A percentile compares a stretch with the other conserved stretches of the same genome.
phyloP scores from a whole-genome alignment of 2,113 vertebrate species.

The Scytalopus superciliaris region DNA sequence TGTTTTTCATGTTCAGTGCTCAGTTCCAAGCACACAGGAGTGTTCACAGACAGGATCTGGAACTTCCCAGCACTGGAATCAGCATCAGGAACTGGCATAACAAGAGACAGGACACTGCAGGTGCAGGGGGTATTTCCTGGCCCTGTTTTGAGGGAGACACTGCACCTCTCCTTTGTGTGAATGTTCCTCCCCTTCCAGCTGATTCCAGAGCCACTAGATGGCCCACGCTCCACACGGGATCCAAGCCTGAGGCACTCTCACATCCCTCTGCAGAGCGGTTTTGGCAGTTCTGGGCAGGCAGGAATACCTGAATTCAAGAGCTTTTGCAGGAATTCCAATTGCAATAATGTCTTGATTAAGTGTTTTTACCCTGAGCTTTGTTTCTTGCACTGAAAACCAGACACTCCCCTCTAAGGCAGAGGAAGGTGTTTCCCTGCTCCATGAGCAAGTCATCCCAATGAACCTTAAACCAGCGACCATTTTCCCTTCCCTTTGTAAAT shows the following conservation, averaged over 20 bases:
- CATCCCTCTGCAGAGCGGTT: not conserved
- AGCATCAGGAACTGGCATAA: accelerated
- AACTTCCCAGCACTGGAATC: not conserved
- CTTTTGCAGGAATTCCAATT: not conserved
- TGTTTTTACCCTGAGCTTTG: not conserved
- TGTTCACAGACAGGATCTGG: accelerated
- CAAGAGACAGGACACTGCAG: accelerated
- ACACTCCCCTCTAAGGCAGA: not conserved
- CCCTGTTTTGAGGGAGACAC: accelerated
- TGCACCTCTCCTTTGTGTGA: not conserved
- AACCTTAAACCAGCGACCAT: not conserved
- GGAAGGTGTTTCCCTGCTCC: not conserved
- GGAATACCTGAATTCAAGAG: not conserved
- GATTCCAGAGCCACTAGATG: slow-evolving; percentile 57
- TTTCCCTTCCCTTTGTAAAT: not conserved
- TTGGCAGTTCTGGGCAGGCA: not conserved
- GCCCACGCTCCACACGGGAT: not conserved
- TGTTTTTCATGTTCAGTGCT: not conserved
- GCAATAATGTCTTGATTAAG: accelerated
- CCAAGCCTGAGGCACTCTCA: not conserved
- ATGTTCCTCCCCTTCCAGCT: accelerated
- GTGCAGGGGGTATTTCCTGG: accelerated
- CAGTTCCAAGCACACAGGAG: not conserved
- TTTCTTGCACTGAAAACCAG: not conserved
- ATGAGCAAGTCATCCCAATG: not conserved